Conservation (phyloP, 2,113 vertebrate genomes). For the Lepisosteus osseus region DNA sequence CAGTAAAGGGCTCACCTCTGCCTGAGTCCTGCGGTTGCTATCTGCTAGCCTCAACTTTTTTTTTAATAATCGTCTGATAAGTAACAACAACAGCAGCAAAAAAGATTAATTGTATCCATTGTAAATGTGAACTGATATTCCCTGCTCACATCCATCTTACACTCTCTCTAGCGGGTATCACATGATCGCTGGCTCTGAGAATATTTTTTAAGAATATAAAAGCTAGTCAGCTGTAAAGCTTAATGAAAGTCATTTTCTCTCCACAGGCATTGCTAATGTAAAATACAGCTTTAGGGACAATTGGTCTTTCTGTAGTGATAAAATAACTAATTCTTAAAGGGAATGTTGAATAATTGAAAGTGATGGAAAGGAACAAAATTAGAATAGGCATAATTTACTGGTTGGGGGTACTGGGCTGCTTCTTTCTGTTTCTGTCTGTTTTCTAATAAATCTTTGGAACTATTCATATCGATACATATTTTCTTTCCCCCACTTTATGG, state of each 20-base stretch:
- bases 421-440: conserved; percentile 67
- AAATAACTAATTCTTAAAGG: conserved; percentile 75
- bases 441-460: conserved; percentile 76
- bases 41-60: conserved; percentile 23
- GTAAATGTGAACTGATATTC: conserved; percentile 63
- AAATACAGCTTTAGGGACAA: conserved; percentile 74
- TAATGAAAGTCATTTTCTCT: conserved; percentile 78
- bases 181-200: conserved; percentile 49
- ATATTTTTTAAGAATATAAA: conserved; percentile 68
- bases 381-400: conserved; percentile 80
- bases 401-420: conserved; percentile 63
- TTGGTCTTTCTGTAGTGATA: conserved; percentile 76
- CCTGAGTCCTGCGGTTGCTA: conserved; percentile 14
- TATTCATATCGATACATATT: conserved; percentile 63
- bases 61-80: conserved; percentile 61
- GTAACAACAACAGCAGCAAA: conserved; percentile 47
- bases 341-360: conserved; percentile 79
- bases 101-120: conserved; percentile 67
- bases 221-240: conserved; percentile 76
- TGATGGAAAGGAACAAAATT: conserved; percentile 74
- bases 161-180: conserved; percentile 33
- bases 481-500: conserved; percentile 24
- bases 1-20: conserved; percentile 19
- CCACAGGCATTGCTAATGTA: conserved; percentile 66
- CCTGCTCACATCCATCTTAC: conserved; percentile 57